Base-by-base conservation (phyloP, 1,140 invertebrate genomes). In the Cydia amplana region DNA sequence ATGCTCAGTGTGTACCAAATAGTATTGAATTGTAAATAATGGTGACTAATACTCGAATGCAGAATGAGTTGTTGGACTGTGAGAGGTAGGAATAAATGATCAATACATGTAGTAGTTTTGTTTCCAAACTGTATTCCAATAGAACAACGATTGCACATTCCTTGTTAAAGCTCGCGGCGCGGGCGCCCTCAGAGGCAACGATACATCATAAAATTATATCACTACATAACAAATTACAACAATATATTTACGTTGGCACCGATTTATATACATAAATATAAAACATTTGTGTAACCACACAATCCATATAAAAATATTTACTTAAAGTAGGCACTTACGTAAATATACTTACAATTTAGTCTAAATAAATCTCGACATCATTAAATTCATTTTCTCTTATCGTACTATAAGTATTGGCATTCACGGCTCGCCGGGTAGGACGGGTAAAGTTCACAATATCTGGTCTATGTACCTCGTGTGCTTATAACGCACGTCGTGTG, bases 151-250 rank as follows among this genome's bases (percentile, higher is more conserved):
- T 87, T 88, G 89, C 89, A 91, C 89, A 91, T 87, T 89, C 88
- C 83, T 88, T 83, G 81, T 85, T 87, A 91, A 92, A 92, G 78
- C 78, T 79, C 82, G 79, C 82, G 81, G 75, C 80, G 75, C 79
- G 67, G 16, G 77, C 75, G 79, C 78, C 84, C 79, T 86, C 87
- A 89, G 86, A 91, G 83, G 88, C 91, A 90, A 91, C 89, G 86
- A 87, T 87, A 88, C 86, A 85, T 87, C 85, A 91, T 91, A 88
- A 89, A 90, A 92, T 87, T 87, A 90, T 87, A 88, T 88, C 84
- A 91, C 89, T 91, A 92, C 86, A 91, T 92, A 92, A 92, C 91
- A 92, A 91, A 89, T 88, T 91, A 92, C 89, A 92, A 91, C 91
- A 90, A 91, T 90, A 87, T 89, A 87, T 89, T 91, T 87, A 91